phyloP scores from a whole-genome alignment of 2,113 vertebrate species.

The Siphamia tubifer region DNA sequence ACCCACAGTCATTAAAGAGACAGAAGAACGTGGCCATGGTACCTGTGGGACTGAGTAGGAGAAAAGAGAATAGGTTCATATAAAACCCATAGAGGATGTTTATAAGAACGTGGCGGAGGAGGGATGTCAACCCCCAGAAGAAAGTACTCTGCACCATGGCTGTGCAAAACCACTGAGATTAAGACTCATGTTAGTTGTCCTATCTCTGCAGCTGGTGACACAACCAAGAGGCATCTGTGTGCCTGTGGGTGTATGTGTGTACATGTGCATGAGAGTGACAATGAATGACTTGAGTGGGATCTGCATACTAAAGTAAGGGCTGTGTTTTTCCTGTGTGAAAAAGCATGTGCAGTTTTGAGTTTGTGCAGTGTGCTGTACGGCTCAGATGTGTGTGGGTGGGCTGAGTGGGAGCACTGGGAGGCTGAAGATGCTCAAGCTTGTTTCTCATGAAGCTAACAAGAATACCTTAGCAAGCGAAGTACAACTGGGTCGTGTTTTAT shows the following conservation, averaged over 20 bases:
- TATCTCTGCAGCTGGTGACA: slow-evolving; percentile 50
- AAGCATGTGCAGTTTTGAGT: slow-evolving; percentile 50
- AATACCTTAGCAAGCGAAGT: slow-evolving; percentile 41
- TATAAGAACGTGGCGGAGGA: slow-evolving; percentile 41
- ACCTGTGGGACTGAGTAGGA: slow-evolving; percentile 64
- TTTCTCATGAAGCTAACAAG: slow-evolving; percentile 65
- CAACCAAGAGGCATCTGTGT: background rate
- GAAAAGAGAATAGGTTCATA: slow-evolving; percentile 55
- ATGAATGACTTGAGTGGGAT: slow-evolving; percentile 48
- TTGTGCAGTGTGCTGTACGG: slow-evolving; percentile 54
- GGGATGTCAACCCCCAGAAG: slow-evolving; percentile 40
- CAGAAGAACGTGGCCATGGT: slow-evolving; percentile 52
- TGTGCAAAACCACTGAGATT: slow-evolving; percentile 35
- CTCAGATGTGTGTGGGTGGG: slow-evolving; percentile 75
- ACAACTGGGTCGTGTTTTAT: slow-evolving; percentile 12
- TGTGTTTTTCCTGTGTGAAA: slow-evolving; percentile 54
- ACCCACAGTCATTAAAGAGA: slow-evolving; percentile 71
- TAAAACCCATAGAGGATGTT: slow-evolving; percentile 59
- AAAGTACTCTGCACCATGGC: slow-evolving; percentile 27
- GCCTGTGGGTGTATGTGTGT: background rate
- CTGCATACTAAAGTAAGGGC: slow-evolving; percentile 20
- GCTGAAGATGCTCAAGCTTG: slow-evolving; percentile 64
- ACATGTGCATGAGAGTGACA: background rate
- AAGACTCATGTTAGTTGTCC: slow-evolving; percentile 20
- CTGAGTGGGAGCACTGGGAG: slow-evolving; percentile 72